A percentile compares a stretch with the other conserved stretches of the same genome.
Evolutionary conservation across 2,888 invertebrate genomes (phyloP).

Genomic region (Stenodera caucasica): DNA sequence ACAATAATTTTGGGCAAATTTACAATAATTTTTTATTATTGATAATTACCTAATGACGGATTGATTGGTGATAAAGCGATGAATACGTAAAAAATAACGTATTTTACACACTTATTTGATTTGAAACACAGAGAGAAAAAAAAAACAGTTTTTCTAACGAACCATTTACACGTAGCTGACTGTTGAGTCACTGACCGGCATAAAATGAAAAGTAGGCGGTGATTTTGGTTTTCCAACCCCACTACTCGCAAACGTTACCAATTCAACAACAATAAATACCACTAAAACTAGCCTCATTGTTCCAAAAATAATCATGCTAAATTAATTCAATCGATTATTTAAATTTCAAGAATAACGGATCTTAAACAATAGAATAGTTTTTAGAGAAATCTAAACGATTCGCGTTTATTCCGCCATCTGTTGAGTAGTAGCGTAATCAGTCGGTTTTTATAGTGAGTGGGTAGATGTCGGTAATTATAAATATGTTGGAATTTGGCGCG

Average conservation of each 20-base stretch:
- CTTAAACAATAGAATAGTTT: too few relatives aligned
- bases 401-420: too few relatives aligned
- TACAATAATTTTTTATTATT: too few relatives aligned
- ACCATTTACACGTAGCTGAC: conserved; percentile 56
- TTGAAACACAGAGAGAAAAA: conserved; percentile 8
- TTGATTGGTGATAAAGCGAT: conserved; percentile 26
- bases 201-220: conserved; percentile 42
- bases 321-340: too few relatives aligned
- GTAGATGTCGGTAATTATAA: too few relatives aligned
- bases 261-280: background rate
- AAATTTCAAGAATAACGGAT: too few relatives aligned
- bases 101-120: background rate
- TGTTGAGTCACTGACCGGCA: conserved; percentile 58
- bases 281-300: too few relatives aligned
- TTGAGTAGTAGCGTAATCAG: too few relatives aligned
- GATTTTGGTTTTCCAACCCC: conserved; percentile 16
- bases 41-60: conserved; percentile 34
- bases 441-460: too few relatives aligned
- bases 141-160: conserved; percentile 39
- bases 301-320: too few relatives aligned
- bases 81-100: background rate
- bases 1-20: conserved; percentile 11
- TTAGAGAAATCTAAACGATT: too few relatives aligned
- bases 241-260: conserved; percentile 1
- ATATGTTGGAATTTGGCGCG: too few relatives aligned